Evolutionary conservation across 2,113 vertebrate species (phyloP).

Genomic region (Tychaedon coryphoeus): DNA sequence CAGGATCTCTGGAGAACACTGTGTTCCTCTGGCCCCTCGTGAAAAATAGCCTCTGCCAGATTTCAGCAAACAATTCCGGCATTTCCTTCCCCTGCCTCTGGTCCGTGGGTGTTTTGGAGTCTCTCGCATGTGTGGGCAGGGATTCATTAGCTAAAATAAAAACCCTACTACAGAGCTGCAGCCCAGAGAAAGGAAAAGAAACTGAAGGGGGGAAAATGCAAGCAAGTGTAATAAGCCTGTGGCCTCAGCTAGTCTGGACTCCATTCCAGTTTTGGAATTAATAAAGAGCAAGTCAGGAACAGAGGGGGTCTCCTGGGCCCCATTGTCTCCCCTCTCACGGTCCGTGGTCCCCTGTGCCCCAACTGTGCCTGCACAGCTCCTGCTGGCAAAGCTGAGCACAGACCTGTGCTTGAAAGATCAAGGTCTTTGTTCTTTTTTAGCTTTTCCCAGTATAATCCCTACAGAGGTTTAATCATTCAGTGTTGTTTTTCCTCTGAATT

Average conservation of each 20-base stretch:
- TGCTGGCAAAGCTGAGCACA: background rate
- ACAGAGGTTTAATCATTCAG: background rate
- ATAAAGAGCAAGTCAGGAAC: background rate
- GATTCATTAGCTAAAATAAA: constrained; percentile 69
- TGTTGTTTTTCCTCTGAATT: constrained; percentile 35
- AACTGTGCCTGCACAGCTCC: background rate
- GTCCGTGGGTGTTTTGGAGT: constrained; percentile 65
- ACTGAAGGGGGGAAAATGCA: background rate
- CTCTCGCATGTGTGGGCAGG: constrained; percentile 54
- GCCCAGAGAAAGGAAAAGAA: background rate
- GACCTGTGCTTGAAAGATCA: background rate
- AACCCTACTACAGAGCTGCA: constrained; percentile 2
- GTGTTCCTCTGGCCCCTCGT: constrained; percentile 41
- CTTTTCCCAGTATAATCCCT: constrained; percentile 47
- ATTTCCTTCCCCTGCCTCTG: constrained; percentile 65
- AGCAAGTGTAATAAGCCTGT: constrained; percentile 11
- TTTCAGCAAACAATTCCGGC: constrained; percentile 59
- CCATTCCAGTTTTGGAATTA: background rate
- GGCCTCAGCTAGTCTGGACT: background rate
- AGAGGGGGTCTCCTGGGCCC: background rate
- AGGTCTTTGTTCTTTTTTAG: constrained; percentile 28
- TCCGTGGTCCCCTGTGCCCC: background rate
- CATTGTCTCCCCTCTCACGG: background rate
- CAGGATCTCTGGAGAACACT: constrained; percentile 54
- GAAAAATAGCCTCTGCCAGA: constrained; percentile 38